Evolutionary conservation across 1,140 invertebrate genomes (phyloP).

Genomic region (Heliconius nattereri): DNA sequence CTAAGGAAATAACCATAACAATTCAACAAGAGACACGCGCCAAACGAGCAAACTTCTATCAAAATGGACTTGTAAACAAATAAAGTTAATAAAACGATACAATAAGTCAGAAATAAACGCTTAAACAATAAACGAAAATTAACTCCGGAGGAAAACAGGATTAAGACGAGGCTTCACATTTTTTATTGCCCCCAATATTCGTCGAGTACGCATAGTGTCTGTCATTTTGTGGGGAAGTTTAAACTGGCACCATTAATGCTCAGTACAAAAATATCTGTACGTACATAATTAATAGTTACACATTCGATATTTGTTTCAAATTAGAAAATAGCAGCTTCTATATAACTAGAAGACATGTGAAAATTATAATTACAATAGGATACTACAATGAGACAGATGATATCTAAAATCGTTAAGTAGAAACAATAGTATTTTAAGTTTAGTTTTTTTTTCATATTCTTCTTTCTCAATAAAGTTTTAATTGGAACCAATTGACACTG

Average conservation of each 20-base stretch:
- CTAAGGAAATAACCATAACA: conserved; percentile 17
- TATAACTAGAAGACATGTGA: too few species aligned
- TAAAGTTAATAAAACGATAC: conserved; percentile 69
- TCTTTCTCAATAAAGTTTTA: not conserved
- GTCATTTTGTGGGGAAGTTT: conserved; percentile 18
- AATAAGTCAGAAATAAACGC: conserved; percentile 66
- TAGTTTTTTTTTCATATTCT: not conserved
- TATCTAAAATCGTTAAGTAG: too few species aligned
- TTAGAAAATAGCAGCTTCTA: too few species aligned
- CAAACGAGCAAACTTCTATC: conserved; percentile 1
- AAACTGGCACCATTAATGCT: not conserved
- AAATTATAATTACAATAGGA: too few species aligned
- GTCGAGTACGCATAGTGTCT: conserved; percentile 36
- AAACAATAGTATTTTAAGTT: not conserved
- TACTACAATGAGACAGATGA: too few species aligned
- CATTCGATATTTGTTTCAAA: not conserved
- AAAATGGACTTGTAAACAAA: conserved; percentile 48
- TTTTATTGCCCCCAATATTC: conserved; percentile 44
- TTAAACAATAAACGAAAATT: conserved; percentile 58
- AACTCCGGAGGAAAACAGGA: conserved; percentile 57
- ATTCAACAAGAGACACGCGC: not conserved
- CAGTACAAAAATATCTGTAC: not conserved
- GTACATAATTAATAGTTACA: not conserved
- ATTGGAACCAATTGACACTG: not conserved
- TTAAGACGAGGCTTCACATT: conserved; percentile 48